A percentile compares a stretch with the other conserved stretches of the same genome.
These are phyloP conservation scores for Ennomos quercinarius DNA, from an alignment of 2,888 invertebrate genomes.

Conservation along the genomic window DNA sequence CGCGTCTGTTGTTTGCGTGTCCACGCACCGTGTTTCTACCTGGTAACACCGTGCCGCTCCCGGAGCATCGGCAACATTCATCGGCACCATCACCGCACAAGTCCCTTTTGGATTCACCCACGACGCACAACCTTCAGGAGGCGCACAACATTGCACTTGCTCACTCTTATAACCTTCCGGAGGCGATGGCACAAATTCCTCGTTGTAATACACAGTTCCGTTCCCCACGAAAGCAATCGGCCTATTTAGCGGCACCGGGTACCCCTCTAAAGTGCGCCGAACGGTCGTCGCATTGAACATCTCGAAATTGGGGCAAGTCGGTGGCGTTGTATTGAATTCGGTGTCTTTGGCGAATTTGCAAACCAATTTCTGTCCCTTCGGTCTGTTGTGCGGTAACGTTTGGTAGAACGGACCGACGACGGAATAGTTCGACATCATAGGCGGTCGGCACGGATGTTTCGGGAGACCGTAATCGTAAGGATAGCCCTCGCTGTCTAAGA, in stretches of 20 bases:
- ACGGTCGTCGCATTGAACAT: slow-evolving; percentile 83
- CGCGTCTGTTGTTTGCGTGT: slow-evolving; percentile 86
- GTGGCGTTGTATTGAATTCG: slow-evolving; percentile 73
- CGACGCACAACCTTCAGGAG: slow-evolving; percentile 74
- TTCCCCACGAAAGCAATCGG: slow-evolving; percentile 81
- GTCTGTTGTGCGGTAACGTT: slow-evolving; percentile 91
- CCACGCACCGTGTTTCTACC: slow-evolving; percentile 86
- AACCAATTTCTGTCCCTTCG: slow-evolving; percentile 82
- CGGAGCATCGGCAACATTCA: slow-evolving; percentile 70
- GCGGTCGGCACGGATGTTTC: slow-evolving; percentile 84
- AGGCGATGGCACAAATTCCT: slow-evolving; percentile 88
- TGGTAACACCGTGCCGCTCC: slow-evolving; percentile 78
- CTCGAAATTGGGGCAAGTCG: slow-evolving; percentile 74
- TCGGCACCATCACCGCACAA: slow-evolving; percentile 81
- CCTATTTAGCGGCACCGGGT: slow-evolving; percentile 87
- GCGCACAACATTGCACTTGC: slow-evolving; percentile 78
- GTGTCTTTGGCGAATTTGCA: slow-evolving; percentile 82
- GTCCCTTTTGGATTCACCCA: slow-evolving; percentile 82
- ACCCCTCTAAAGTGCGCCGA: slow-evolving; percentile 92
- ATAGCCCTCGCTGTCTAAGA: slow-evolving; percentile 91
- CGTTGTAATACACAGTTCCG: slow-evolving; percentile 79
- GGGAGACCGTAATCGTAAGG: slow-evolving; percentile 92
- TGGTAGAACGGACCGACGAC: slow-evolving; percentile 87
- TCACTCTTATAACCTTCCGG: slow-evolving; percentile 89
- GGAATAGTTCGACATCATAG: slow-evolving; percentile 76